These are phyloP conservation scores for Antheraea mylitta DNA, from an alignment of 1,140 invertebrate genomes.

Conservation along the genomic window DNA sequence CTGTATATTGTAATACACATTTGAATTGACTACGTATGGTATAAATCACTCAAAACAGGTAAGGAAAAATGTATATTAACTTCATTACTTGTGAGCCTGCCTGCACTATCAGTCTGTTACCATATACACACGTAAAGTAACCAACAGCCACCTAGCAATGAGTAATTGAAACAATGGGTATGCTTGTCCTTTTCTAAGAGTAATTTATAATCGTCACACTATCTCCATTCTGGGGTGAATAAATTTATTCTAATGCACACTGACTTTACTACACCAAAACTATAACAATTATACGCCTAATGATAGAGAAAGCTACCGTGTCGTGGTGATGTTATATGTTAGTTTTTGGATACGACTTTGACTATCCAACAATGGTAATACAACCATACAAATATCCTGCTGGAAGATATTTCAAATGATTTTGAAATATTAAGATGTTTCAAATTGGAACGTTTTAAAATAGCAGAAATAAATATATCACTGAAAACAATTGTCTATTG, in stretches of 20 bases:
- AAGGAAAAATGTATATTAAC: not conserved
- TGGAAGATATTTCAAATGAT: no score
- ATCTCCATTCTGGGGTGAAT: not conserved
- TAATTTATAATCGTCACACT: not conserved
- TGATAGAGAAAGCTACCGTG: no score
- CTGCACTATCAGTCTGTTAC: not conserved
- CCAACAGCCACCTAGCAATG: conserved; percentile 3
- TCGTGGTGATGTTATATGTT: no score
- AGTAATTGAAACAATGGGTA: conserved; percentile 10
- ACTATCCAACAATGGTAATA: no score
- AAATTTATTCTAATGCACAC: not conserved
- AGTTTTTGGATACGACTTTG: no score
- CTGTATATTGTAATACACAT: not conserved
- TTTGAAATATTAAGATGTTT: no score
- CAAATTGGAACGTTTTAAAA: no score
- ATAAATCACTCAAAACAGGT: conserved; percentile 1
- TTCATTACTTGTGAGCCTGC: not conserved
- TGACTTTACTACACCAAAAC: not conserved
- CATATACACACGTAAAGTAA: not conserved
- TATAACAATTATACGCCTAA: no score
- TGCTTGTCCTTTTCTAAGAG: conserved; percentile 9
- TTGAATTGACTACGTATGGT: not conserved
- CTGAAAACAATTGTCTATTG: no score
- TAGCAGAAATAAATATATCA: no score
- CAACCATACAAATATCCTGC: no score